Base-by-base conservation (phyloP, 2,113 vertebrate genomes). In the Meriones unguiculatus region DNA sequence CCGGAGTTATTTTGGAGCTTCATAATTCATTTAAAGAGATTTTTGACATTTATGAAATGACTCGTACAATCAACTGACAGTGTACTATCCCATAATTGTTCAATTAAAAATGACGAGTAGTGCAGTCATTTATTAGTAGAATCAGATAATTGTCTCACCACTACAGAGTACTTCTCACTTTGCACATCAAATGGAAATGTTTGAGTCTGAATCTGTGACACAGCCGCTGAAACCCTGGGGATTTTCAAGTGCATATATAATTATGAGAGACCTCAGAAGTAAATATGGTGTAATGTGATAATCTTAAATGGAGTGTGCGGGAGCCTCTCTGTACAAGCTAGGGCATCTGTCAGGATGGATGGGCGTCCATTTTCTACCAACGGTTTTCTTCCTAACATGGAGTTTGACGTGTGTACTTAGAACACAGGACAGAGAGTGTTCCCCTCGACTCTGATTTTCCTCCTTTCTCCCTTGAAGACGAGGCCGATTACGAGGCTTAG, bases 11-110 rank as follows among this genome's bases (percentile, higher is more conserved):
- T 99, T 99, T 98, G 98, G 98, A 99, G 98, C 98, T 98, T 98
- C 98, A 98, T 99, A 99, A 99, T 99, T 99, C 98, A 99, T 99
- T 99, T 99, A 99, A 99, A 99, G 99, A 99, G 99, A 99, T 99
- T 99, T 99, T 99, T 99, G 99, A 99, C 99, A 99, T 99, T 99
- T 99, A 98, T 98, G 98, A 99, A 99, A 99, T 98, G 97, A 99
- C 98, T 99, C 98, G 98, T 98, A 98, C 98, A 98, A 99, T 99
- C 98, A 98, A 98, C 98, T 98, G 99, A 98, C 98, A 98, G 98
- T 98, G 98, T 98, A 98, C 98, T 99, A 99, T 99, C 98, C 99
- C 99, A 99, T 99, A 99, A 99, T 99, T 99, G 99, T 99, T 99
- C 99, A 99, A 99, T 99, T 99, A 99, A 98, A 99, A 99, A 99